These are phyloP conservation scores for Platyscapa corneri DNA, from an alignment of 1,140 invertebrate genomes.

Conservation along the genomic window DNA sequence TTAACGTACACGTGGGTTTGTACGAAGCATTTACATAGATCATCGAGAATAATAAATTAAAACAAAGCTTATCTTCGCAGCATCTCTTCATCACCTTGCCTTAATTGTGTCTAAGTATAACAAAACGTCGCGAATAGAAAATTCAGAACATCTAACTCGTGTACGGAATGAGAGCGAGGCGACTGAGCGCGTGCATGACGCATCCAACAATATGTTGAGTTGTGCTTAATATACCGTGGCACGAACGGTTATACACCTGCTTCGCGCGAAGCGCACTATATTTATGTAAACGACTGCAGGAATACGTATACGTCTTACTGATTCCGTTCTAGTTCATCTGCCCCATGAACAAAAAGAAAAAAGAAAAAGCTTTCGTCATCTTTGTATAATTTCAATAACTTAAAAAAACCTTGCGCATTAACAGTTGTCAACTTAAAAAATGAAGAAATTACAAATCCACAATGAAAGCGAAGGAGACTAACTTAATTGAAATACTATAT, in stretches of 20 bases:
- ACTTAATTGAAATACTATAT: too few relatives aligned
- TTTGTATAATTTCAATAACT: not conserved
- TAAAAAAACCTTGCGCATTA: not conserved
- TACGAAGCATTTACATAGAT: too few relatives aligned
- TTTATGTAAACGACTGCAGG: not conserved
- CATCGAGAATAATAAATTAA: constrained; percentile 11
- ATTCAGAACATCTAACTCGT: not conserved
- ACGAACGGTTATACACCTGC: not conserved
- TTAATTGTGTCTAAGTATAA: not conserved
- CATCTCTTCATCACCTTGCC: not conserved
- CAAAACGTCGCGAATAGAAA: not conserved
- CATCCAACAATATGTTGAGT: not conserved
- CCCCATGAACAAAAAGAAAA: too few relatives aligned
- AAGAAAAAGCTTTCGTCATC: not conserved
- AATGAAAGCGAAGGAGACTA: too few relatives aligned
- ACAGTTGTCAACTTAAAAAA: not conserved
- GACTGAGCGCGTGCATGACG: not conserved
- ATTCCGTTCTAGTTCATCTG: not conserved
- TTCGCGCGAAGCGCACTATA: not conserved
- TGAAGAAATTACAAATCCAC: not conserved
- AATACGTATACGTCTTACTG: not conserved
- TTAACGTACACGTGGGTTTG: too few relatives aligned
- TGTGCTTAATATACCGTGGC: not conserved
- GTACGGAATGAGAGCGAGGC: constrained; percentile 6
- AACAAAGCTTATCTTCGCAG: not conserved